These are phyloP conservation scores for Cartodere bifasciata DNA, from an alignment of 2,888 invertebrate genomes.

Conservation along the genomic window DNA sequence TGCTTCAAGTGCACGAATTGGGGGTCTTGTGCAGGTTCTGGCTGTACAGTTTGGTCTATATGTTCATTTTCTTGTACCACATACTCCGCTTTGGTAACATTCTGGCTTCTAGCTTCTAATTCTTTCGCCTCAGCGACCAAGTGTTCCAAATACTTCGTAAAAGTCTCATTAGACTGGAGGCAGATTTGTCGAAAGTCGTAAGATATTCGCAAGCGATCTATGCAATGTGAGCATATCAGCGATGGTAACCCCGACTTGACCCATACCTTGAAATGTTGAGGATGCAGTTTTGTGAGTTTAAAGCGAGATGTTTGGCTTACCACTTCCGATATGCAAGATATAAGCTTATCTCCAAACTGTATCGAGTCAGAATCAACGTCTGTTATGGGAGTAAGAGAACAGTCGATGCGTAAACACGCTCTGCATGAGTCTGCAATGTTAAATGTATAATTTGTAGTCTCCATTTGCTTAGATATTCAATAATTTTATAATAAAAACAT, in stretches of 20 bases:
- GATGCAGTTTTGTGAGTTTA: conserved; percentile 1
- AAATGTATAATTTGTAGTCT: too few relatives aligned
- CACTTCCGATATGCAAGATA: conserved; percentile 30
- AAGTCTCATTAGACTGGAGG: conserved; percentile 27
- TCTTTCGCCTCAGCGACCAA: conserved; percentile 20
- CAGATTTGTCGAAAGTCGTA: conserved; percentile 30
- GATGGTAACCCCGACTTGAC: conserved; percentile 27
- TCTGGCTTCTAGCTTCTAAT: conserved; percentile 15
- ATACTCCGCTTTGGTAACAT: conserved; percentile 22
- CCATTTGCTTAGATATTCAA: too few relatives aligned
- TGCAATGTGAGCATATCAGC: conserved; percentile 28
- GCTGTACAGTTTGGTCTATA: conserved; percentile 19
- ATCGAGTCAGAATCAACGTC: conserved; percentile 28
- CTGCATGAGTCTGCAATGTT: conserved; percentile 30
- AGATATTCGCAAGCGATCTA: conserved; percentile 28
- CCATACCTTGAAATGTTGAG: conserved; percentile 27
- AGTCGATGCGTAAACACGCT: conserved; percentile 30
- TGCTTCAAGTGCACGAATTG: conserved; percentile 31
- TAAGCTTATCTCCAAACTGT: conserved; percentile 29
- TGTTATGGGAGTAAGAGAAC: conserved; percentile 28
- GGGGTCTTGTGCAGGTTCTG: conserved; percentile 25
- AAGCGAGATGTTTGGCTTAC: conserved; percentile 20
- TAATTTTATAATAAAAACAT: too few relatives aligned
- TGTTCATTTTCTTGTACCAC: conserved; percentile 17
- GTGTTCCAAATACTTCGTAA: conserved; percentile 24